Base-by-base conservation (phyloP, 1,140 invertebrate species). In the Sycobia sp. region DNA sequence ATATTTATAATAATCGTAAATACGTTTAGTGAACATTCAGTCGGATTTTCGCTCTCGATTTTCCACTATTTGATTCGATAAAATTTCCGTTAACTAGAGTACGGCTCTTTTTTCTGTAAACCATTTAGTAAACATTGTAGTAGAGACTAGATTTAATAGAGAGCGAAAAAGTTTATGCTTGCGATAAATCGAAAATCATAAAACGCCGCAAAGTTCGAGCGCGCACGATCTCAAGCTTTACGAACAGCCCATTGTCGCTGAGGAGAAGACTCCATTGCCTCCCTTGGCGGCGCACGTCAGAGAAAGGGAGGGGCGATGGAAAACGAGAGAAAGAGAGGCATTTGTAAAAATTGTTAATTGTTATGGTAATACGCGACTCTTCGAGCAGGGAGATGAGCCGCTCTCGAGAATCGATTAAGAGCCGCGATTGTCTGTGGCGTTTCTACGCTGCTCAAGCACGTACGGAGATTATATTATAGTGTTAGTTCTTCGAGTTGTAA, bases 381-480 rank as follows among this genome's bases (percentile, higher is more conserved):
- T 25, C 29, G 16, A 29, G 38, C n/a, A n/a, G n/a, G n/a, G n/a
- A n/a, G n/a, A n/a, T n/a, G n/a, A n/a, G n/a, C n/a, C n/a, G n/a
- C n/a, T 54, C 59, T 38, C n/a, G 56, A 60, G 53, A 60, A 56
- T 59, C 46, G 53, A 58, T 57, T 57, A 57, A 62, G 47, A 58
- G 44, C 23, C 4, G 34, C 27, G 39, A 34, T 43, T 43, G 41
- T 23, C 47, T n/a, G 49, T 11, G 14, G 8, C 13, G n/a, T n/a
- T n/a, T n/a, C n/a, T n/a, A n/a, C n/a, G n/a, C n/a, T n/a, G n/a
- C n/a, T n/a, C n/a, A n/a, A 23, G 5, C 43, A 25, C 58, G 39
- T n/a, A 8, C 23, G 25, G 18, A 62, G 60, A 51, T 62, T 62
- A 55, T 38, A 63, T n/a, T n/a, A n/a, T n/a, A n/a, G n/a, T n/a